Conservation (phyloP, 1,140 invertebrate genomes). For the Probaryconus sp. region DNA sequence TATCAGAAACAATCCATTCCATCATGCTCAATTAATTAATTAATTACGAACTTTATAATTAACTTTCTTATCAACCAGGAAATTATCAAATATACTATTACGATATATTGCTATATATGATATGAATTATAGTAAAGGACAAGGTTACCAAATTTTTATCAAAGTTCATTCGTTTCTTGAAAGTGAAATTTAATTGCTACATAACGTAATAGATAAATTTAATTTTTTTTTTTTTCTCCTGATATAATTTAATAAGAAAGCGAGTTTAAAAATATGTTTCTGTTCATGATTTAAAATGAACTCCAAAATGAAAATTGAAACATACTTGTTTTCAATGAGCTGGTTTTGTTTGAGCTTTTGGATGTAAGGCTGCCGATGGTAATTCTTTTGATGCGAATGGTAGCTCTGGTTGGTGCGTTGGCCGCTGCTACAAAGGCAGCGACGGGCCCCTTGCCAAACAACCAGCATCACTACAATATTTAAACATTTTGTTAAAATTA, state of each 20-base stretch:
- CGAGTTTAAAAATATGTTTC: conserved; percentile 1
- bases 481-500: neutral
- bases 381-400: conserved; percentile 60
- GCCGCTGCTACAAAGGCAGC: conserved; percentile 72
- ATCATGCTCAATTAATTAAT: no score
- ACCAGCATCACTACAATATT: conserved; percentile 72
- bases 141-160: no score
- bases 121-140: no score
- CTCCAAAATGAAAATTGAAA: conserved; percentile 12
- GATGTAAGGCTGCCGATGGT: conserved; percentile 57
- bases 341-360: conserved; percentile 71
- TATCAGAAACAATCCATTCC: no score
- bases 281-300: conserved; percentile 8
- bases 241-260: neutral
- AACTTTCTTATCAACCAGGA: no score
- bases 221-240: no score
- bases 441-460: conserved; percentile 71
- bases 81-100: no score
- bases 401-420: conserved; percentile 66
- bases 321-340: conserved; percentile 67
- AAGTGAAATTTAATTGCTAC: no score
- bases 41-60: no score
- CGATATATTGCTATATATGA: no score
- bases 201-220: no score
- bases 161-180: no score